A percentile compares a stretch with the other conserved stretches of the same genome.
These are phyloP conservation scores for Sebastes vulpes DNA, from an alignment of 2,797 vertebrate species.

Conservation along the genomic window DNA sequence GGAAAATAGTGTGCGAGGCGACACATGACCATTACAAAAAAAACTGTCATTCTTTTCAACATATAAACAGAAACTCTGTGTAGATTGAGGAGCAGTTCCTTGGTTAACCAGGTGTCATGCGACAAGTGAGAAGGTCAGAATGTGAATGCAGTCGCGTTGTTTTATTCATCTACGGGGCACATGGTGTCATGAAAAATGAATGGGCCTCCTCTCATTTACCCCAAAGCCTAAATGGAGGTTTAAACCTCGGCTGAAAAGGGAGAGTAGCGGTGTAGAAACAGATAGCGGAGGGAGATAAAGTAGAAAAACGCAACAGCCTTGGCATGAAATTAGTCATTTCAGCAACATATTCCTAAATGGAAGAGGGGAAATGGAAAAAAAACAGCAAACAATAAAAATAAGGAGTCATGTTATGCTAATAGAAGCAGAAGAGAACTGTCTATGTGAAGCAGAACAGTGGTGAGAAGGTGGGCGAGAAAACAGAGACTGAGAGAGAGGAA, in stretches of 20 bases:
- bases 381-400: background rate
- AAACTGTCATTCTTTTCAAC: background rate
- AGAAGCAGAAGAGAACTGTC: background rate
- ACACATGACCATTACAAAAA: background rate
- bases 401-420: background rate
- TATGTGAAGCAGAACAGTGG: background rate
- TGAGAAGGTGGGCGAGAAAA: constrained; percentile 17
- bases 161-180: constrained; percentile 78
- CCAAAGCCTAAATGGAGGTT: constrained; percentile 72
- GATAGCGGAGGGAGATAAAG: background rate
- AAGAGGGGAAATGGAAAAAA: background rate
- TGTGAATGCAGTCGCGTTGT: constrained; percentile 61
- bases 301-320: background rate
- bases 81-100: background rate
- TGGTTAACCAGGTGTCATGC: constrained; percentile 49
- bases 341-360: background rate
- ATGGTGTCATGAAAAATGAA: constrained; percentile 82
- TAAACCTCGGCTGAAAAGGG: constrained; percentile 72
- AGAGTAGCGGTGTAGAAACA: constrained; percentile 58
- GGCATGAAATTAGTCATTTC: background rate
- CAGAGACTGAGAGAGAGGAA: background rate
- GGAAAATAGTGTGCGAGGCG: background rate
- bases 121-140: constrained; percentile 72
- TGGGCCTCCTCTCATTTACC: constrained; percentile 75
- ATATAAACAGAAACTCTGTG: background rate